Base-by-base conservation (phyloP, 1,140 invertebrate species). In the Ceratina calcarata region DNA sequence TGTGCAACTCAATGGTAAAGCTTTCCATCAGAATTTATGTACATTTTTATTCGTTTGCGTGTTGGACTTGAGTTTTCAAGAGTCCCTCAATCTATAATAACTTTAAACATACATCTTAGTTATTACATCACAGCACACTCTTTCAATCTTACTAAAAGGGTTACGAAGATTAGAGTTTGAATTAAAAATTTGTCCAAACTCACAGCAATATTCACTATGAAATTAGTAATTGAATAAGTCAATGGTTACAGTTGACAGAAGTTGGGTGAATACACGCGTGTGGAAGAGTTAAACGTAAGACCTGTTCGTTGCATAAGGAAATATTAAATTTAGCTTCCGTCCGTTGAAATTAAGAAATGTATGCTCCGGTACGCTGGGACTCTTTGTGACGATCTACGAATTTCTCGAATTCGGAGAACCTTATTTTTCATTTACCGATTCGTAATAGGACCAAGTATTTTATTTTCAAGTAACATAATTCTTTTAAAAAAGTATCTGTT, bases 321-420 rank as follows among this genome's bases (percentile, higher is more conserved):
- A 32, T 32, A 32, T 32, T 32, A 32, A 70, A 4, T 51, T 77
- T 77, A 78, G 66, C n/a, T 22, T 53, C 16, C 45, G 22, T 15
- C 45, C 18, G n/a, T n/a, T n/a, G 45, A 51, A 78, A 78, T 78
- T 70, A 68, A 62, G 27, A 77, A 45, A 70, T 62, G n/a, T 12
- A n/a, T 51, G 15, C 65, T 2, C 2, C 2, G 27, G 27, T 32
- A 32, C n/a, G 13, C 8, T 49, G 55, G 2, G 60, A 61, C 66
- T 51, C 10, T 16, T 16, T 18, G n/a, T 16, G 7, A 49, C 57
- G 24, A n/a, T 24, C 58, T n/a, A 8, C 12, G 51, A 51, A 32
- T 10, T 10, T n/a, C n/a, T n/a, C n/a, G n/a, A n/a, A n/a, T n/a
- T 10, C 6, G 18, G 0, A 6, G 20, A 76, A 60, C 15, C 51